Percentiles rank a stretch among this genome's conserved stretches.
Conservation (phyloP, 2,888 invertebrate genomes). For the Rapana venosa region DNA sequence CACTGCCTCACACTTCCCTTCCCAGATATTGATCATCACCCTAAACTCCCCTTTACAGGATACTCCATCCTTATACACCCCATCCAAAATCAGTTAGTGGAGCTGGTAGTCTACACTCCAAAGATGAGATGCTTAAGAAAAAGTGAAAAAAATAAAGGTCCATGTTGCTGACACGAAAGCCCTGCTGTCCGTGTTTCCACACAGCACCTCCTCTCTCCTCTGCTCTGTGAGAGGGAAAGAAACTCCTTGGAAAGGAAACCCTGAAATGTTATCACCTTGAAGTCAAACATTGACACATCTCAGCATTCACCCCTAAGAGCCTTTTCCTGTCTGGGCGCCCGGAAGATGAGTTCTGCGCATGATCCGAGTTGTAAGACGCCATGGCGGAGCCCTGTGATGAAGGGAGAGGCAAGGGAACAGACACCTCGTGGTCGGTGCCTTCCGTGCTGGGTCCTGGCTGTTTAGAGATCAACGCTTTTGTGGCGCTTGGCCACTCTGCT, state of each 20-base stretch:
- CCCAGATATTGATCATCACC: no score
- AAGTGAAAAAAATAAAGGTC: no score
- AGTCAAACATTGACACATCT: constrained; percentile 15
- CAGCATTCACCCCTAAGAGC: constrained; percentile 6
- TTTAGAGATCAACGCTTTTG: neutral
- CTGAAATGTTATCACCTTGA: neutral
- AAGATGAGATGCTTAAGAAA: neutral
- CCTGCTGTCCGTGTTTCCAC: no score
- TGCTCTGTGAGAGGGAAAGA: neutral
- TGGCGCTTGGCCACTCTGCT: neutral
- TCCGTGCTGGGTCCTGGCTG: neutral
- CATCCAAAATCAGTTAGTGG: neutral
- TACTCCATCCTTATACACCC: no score
- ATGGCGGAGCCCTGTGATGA: neutral
- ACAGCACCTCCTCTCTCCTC: no score
- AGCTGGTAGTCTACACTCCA: neutral
- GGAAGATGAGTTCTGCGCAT: constrained; percentile 16
- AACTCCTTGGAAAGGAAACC: neutral
- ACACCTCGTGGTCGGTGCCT: neutral
- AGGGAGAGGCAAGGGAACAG: no score
- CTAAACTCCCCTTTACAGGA: no score
- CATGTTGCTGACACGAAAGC: no score
- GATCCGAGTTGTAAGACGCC: constrained; percentile 19
- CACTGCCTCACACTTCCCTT: no score
- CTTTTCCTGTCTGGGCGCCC: constrained; percentile 22